A percentile compares a stretch with the other conserved stretches of the same genome.
These are phyloP conservation scores for Catagonus wagneri DNA, from an alignment of 2,113 vertebrate genomes.

Conservation along the genomic window DNA sequence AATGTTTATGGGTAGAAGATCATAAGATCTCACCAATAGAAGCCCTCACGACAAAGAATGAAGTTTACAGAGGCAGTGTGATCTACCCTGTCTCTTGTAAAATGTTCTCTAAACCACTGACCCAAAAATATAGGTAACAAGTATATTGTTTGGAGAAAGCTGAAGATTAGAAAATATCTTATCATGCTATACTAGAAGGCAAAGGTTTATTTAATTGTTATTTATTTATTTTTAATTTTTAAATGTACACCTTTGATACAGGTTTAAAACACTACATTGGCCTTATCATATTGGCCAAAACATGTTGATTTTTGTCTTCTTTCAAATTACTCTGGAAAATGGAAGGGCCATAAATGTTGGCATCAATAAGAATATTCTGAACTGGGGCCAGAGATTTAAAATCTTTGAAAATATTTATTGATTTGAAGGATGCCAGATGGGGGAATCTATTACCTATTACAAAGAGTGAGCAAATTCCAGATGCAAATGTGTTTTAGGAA, in stretches of 20 bases:
- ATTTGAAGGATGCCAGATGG: neutral
- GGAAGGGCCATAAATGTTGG: neutral
- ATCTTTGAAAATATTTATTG: neutral
- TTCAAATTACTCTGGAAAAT: neutral
- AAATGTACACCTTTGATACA: neutral
- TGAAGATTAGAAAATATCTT: neutral
- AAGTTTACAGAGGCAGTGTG: neutral
- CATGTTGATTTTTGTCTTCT: neutral
- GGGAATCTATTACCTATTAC: neutral
- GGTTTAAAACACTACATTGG: neutral
- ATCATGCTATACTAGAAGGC: neutral
- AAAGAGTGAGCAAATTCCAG: neutral
- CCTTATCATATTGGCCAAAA: neutral
- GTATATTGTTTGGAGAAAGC: neutral
- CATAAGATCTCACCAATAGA: neutral
- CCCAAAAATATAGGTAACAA: neutral
- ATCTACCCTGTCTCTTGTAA: neutral
- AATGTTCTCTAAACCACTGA: neutral
- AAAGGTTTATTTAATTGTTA: neutral
- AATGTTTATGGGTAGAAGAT: neutral
- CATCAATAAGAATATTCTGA: neutral
- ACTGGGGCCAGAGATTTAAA: neutral
- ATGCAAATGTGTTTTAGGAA: neutral
- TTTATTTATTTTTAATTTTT: neutral
- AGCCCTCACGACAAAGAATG: neutral